A percentile compares a stretch with the other conserved stretches of the same genome.
Conservation (phyloP, 2,113 vertebrate species). For the Sminthopsis crassicaudata region DNA sequence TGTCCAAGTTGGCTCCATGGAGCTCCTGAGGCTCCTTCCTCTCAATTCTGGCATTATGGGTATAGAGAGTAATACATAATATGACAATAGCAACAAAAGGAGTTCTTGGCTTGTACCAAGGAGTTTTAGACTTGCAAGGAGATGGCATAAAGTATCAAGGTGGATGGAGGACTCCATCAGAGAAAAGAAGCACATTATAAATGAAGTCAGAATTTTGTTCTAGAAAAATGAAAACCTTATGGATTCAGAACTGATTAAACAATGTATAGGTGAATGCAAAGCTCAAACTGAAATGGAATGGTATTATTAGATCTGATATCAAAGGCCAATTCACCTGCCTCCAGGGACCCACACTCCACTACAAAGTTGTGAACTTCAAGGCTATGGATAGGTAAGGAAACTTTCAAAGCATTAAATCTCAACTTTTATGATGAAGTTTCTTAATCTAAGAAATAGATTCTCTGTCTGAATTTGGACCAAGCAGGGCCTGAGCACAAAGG, state of each 20-base stretch:
- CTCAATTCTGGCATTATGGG: background rate
- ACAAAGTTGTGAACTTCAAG: slow-evolving; percentile 86
- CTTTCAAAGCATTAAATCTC: slow-evolving; percentile 92
- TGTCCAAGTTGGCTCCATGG: background rate
- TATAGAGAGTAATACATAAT: background rate
- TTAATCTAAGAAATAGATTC: slow-evolving; percentile 72
- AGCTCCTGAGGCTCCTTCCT: background rate
- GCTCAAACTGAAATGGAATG: slow-evolving; percentile 93
- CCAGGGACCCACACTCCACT: slow-evolving; percentile 90
- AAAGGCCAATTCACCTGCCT: slow-evolving; percentile 89
- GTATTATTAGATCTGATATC: slow-evolving; percentile 93
- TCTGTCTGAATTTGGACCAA: background rate
- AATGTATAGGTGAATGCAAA: slow-evolving; percentile 89
- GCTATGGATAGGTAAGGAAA: slow-evolving; percentile 91
- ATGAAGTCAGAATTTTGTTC: slow-evolving; percentile 85
- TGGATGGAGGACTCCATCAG: slow-evolving; percentile 85
- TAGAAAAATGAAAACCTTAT: slow-evolving; percentile 81
- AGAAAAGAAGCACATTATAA: slow-evolving; percentile 91
- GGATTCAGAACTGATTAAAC: slow-evolving; percentile 86
- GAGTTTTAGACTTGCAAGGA: slow-evolving; percentile 89
- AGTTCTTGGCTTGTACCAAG: slow-evolving; percentile 92
- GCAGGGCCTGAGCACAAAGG: background rate
- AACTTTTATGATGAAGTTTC: slow-evolving; percentile 91
- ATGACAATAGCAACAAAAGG: slow-evolving; percentile 87
- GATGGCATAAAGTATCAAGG: slow-evolving; percentile 90